Conservation (phyloP, 2,797 vertebrate species). For the Hippocampus kuda region DNA sequence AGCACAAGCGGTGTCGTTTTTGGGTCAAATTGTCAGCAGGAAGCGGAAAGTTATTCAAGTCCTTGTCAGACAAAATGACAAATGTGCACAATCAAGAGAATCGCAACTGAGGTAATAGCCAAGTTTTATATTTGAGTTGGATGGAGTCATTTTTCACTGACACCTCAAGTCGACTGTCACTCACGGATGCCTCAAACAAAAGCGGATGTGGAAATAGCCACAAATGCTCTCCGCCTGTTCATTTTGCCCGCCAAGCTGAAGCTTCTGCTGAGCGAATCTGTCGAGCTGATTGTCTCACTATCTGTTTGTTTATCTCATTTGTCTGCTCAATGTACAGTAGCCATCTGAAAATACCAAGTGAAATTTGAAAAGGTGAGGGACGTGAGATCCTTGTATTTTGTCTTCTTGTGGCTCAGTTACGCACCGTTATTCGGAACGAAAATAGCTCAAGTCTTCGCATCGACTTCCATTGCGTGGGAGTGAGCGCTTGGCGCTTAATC, state of each 20-base stretch:
- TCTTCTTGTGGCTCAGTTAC: slow-evolving; percentile 1
- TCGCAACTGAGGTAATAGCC: slow-evolving; percentile 34
- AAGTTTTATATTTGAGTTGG: slow-evolving; percentile 40
- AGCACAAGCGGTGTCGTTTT: slow-evolving; percentile 19
- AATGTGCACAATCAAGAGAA: slow-evolving; percentile 45
- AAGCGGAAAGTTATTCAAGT: slow-evolving; percentile 40
- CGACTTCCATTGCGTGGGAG: neutral
- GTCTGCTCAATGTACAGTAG: slow-evolving; percentile 16
- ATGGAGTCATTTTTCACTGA: slow-evolving; percentile 48
- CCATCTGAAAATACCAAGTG: slow-evolving; percentile 3
- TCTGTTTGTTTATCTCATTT: slow-evolving; percentile 5
- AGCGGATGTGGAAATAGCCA: slow-evolving; percentile 21
- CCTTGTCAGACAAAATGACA: slow-evolving; percentile 41
- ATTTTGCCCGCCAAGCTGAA: neutral
- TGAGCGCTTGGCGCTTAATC: neutral
- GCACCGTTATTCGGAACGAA: neutral
- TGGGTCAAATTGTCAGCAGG: slow-evolving; percentile 32
- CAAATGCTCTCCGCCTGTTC: slow-evolving; percentile 1
- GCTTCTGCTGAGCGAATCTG: neutral
- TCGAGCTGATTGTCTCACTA: slow-evolving; percentile 7
- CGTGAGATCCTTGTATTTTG: slow-evolving; percentile 14
- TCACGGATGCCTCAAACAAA: slow-evolving; percentile 26
- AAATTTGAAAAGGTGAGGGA: slow-evolving; percentile 1
- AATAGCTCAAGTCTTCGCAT: neutral
- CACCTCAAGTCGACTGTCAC: slow-evolving; percentile 37